These are phyloP conservation scores for Spondyliosoma cantharus DNA, from an alignment of 2,797 vertebrate species.

Conservation along the genomic window DNA sequence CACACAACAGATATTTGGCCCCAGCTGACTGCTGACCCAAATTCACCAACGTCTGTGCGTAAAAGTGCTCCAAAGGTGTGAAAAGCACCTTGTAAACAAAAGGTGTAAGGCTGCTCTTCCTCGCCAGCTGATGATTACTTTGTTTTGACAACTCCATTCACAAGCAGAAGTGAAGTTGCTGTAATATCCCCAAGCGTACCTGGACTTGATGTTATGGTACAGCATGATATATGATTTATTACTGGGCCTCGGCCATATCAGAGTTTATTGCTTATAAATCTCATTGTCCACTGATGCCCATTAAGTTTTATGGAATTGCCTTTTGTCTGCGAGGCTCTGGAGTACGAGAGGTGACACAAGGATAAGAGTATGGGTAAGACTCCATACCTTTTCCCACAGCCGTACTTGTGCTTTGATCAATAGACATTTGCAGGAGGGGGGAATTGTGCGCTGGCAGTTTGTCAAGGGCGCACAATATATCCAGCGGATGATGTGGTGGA, in stretches of 20 bases:
- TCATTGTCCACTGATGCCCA: constrained; percentile 9
- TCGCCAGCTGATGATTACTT: neutral
- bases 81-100: constrained; percentile 56
- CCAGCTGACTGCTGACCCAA: constrained; percentile 69
- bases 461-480: constrained; percentile 77
- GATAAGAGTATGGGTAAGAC: constrained; percentile 39
- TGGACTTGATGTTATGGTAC: neutral
- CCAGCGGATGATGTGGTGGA: constrained; percentile 69
- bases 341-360: constrained; percentile 34
- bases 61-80: constrained; percentile 65
- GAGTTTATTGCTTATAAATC: constrained; percentile 11
- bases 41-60: constrained; percentile 57
- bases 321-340: constrained; percentile 28
- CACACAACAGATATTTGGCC: constrained; percentile 48
- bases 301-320: constrained; percentile 29
- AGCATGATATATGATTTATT: neutral
- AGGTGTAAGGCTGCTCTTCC: neutral
- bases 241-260: neutral
- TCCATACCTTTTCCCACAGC: constrained; percentile 58
- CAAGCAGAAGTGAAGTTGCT: constrained; percentile 35
- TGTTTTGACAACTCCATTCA: constrained; percentile 3
- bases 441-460: constrained; percentile 62
- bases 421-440: constrained; percentile 58
- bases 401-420: constrained; percentile 62
- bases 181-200: constrained; percentile 1